Conservation (phyloP, 2,797 vertebrate species). For the Eidolon dupreanum region DNA sequence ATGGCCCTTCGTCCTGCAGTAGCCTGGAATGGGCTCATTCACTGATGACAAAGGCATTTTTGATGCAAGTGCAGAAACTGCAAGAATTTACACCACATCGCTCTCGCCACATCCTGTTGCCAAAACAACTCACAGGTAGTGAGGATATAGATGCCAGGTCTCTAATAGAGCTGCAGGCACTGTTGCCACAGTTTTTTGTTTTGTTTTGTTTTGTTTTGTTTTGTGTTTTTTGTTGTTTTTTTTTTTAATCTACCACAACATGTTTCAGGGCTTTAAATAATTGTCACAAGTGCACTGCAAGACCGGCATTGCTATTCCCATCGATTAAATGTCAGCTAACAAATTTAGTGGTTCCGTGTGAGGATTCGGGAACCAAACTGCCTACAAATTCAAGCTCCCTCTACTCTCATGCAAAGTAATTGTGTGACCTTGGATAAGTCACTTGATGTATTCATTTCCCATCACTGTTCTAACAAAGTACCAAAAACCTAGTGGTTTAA, state of each 20-base stretch:
- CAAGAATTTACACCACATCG: background rate
- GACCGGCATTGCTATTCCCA: background rate
- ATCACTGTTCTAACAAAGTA: background rate
- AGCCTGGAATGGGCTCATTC: background rate
- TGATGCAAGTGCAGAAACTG: background rate
- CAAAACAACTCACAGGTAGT: background rate
- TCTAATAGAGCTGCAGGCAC: background rate
- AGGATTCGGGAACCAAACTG: background rate
- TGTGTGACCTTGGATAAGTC: background rate
- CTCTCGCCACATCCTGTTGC: background rate
- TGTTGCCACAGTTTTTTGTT: too few species aligned
- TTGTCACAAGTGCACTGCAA: background rate
- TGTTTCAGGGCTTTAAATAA: background rate
- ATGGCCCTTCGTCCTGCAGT: background rate
- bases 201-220: too few species aligned
- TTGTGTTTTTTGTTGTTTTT: background rate
- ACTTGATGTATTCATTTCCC: background rate
- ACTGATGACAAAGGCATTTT: background rate
- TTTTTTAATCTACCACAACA: background rate
- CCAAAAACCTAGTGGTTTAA: background rate
- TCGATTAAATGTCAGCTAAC: background rate
- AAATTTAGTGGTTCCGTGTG: background rate
- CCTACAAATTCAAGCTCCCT: background rate
- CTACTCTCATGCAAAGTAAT: background rate
- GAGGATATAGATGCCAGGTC: too few species aligned